A percentile compares a stretch with the other conserved stretches of the same genome.
These are phyloP conservation scores for Lonchura striata DNA, from an alignment of 2,113 vertebrate genomes.

Conservation along the genomic window DNA sequence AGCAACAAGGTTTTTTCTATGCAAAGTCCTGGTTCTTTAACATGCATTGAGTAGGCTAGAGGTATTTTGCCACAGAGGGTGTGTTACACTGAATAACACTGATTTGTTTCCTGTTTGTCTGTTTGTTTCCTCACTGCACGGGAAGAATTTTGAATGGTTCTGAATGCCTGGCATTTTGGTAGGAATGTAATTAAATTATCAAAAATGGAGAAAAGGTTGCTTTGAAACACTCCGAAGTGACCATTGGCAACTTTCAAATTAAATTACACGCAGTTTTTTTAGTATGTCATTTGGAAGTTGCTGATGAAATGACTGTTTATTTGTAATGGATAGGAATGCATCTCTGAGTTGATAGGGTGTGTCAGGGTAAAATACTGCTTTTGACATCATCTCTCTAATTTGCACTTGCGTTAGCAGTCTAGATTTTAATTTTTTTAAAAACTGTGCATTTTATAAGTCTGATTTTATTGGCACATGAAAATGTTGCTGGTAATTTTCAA, in stretches of 20 bases:
- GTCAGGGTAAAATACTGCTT: neutral
- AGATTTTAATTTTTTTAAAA: neutral
- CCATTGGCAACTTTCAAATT: neutral
- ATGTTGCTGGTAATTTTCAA: neutral
- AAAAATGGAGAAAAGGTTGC: neutral
- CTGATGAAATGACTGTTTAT: neutral
- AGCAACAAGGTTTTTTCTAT: neutral
- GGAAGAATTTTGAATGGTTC: neutral
- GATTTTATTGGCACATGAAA: neutral
- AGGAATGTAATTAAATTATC: neutral
- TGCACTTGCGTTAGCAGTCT: neutral
- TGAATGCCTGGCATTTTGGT: neutral
- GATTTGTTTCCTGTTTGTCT: neutral
- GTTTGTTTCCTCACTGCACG: neutral
- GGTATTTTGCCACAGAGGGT: neutral
- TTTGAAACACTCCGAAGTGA: conserved; percentile 36
- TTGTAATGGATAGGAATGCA: neutral
- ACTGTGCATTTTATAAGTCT: neutral
- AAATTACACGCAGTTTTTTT: neutral
- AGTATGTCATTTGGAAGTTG: neutral
- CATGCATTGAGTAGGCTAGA: neutral
- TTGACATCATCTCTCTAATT: neutral
- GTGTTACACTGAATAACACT: neutral
- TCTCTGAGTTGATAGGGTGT: neutral
- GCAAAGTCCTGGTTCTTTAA: neutral